Evolutionary conservation across 2,113 vertebrate genomes (phyloP).

Genomic region (Sylvietta virens): DNA sequence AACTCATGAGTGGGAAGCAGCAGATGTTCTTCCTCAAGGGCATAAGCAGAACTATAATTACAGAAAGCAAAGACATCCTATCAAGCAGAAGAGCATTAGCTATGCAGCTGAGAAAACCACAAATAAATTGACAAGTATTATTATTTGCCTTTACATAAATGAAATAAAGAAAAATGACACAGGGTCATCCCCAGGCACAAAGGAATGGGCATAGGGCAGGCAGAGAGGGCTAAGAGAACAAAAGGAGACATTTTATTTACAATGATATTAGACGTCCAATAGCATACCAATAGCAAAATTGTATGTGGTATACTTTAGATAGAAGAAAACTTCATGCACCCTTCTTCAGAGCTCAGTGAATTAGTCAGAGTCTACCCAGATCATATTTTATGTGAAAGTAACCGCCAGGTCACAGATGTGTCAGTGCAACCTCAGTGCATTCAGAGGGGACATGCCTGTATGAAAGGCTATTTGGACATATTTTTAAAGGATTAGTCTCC

Average conservation of each 20-base stretch:
- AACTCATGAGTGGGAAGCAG: slow-evolving; percentile 40
- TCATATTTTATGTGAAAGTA: background rate
- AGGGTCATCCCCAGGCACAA: background rate
- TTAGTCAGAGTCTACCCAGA: background rate
- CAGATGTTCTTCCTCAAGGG: slow-evolving; percentile 66
- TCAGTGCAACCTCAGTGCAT: background rate
- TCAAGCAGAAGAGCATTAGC: slow-evolving; percentile 47
- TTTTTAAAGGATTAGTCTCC: background rate
- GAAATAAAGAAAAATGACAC: background rate
- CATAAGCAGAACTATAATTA: slow-evolving; percentile 36
- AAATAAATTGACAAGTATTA: slow-evolving; percentile 44
- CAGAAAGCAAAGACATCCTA: slow-evolving; percentile 13
- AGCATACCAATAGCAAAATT: background rate
- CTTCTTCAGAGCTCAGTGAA: background rate
- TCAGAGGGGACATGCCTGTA: background rate
- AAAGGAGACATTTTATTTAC: background rate
- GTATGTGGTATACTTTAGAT: background rate
- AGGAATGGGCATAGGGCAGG: background rate
- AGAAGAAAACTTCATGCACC: background rate
- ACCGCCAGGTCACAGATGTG: background rate
- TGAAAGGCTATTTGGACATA: background rate
- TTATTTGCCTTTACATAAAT: slow-evolving; percentile 14
- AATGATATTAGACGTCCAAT: background rate
- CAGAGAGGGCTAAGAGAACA: background rate
- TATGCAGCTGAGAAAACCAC: slow-evolving; percentile 1